Conservation (phyloP, 2,888 invertebrate genomes). For the Eutolmus rufibarbis region DNA sequence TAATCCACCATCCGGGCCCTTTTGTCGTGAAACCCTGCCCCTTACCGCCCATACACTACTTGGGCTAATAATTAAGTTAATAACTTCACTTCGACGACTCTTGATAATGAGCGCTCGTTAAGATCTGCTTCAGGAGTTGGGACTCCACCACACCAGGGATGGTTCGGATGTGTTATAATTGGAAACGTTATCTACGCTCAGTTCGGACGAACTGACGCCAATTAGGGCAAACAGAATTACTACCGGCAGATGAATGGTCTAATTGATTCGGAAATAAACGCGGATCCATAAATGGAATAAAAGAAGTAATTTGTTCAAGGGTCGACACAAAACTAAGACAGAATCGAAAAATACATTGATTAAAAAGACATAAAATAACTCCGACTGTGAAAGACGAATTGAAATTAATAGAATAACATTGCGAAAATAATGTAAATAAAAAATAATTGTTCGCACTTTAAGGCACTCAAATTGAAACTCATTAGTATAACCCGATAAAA, state of each 20-base stretch:
- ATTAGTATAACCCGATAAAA: too few relatives aligned
- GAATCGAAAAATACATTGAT: not conserved
- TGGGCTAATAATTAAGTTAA: slow-evolving; percentile 11
- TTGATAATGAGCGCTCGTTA: slow-evolving; percentile 15
- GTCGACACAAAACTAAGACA: not conserved
- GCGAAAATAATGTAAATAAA: not conserved
- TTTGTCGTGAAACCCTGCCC: not conserved
- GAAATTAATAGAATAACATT: not conserved
- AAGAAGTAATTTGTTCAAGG: not conserved
- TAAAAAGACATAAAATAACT: not conserved
- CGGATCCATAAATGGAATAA: not conserved
- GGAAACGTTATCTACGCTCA: not conserved
- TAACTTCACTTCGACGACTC: slow-evolving; percentile 22
- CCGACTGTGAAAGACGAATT: not conserved
- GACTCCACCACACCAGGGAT: not conserved
- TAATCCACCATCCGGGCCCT: not conserved
- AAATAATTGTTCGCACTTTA: too few relatives aligned
- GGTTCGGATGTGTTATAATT: not conserved
- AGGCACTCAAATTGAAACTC: too few relatives aligned
- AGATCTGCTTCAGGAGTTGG: not conserved
- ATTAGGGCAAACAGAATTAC: not conserved
- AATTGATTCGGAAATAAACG: not conserved
- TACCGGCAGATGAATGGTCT: not conserved
- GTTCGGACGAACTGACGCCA: not conserved
- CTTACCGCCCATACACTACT: not conserved